phyloP scores from a whole-genome alignment of 2,113 vertebrate species.

The Mellivora capensis region DNA sequence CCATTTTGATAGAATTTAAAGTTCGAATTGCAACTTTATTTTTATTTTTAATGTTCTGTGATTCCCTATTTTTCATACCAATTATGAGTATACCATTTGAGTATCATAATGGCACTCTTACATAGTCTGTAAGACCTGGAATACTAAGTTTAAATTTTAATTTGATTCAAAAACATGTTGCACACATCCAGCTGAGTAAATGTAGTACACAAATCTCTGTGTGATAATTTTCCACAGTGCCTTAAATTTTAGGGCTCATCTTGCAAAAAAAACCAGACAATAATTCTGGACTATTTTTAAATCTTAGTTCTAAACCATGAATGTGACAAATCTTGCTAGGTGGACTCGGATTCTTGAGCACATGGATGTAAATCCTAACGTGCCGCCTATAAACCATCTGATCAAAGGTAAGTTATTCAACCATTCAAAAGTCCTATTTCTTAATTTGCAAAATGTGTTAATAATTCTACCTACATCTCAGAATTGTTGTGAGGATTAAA shows the following conservation, averaged over 20 bases:
- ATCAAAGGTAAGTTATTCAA: background rate
- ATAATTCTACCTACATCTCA: background rate
- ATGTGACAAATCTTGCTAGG: background rate
- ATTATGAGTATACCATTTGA: background rate
- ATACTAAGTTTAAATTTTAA: constrained; percentile 28
- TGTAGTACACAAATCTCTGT: background rate
- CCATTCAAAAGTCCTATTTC: background rate
- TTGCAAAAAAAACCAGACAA: background rate
- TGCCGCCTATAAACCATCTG: background rate
- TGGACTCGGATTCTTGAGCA: background rate
- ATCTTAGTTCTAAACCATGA: background rate
- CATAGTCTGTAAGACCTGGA: background rate
- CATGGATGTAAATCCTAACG: background rate
- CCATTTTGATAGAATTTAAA: background rate
- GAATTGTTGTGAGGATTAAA: background rate
- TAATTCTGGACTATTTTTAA: background rate
- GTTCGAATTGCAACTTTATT: background rate
- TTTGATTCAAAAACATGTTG: background rate
- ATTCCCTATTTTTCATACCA: background rate
- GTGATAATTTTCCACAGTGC: background rate
- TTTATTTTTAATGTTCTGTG: background rate
- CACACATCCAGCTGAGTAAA: background rate
- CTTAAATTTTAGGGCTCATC: constrained; percentile 17
- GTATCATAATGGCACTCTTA: background rate
- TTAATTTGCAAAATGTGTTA: background rate